Percentiles rank a stretch among this genome's conserved stretches.
Conservation (phyloP, 2,888 invertebrate species). For the Apoderus coryli region DNA sequence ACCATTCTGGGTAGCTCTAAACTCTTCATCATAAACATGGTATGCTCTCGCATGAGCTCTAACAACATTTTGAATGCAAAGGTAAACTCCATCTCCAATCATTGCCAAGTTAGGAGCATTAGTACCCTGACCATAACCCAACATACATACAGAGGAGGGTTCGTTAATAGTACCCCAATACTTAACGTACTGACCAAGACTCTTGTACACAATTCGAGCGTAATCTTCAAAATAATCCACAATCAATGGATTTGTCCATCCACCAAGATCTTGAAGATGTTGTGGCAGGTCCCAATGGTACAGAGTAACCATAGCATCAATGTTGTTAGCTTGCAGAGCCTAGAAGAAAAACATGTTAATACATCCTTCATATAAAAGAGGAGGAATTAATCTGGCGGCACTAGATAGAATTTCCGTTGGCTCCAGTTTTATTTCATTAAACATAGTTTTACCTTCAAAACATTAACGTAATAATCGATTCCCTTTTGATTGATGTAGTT, state of each 20-base stretch:
- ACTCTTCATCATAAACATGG: slow-evolving; percentile 11
- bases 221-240: slow-evolving; percentile 44
- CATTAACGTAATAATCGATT: slow-evolving; percentile 1
- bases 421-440: no score
- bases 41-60: slow-evolving; percentile 12
- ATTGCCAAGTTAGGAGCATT: slow-evolving; percentile 8
- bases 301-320: slow-evolving; percentile 42
- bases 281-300: slow-evolving; percentile 53
- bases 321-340: slow-evolving; percentile 19
- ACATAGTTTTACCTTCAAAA: no score
- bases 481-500: neutral
- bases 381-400: no score
- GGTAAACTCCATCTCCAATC: slow-evolving; percentile 9
- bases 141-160: slow-evolving; percentile 8
- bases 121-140: slow-evolving; percentile 11
- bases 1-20: slow-evolving; percentile 9
- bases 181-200: slow-evolving; percentile 30
- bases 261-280: slow-evolving; percentile 36
- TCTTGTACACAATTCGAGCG: slow-evolving; percentile 34
- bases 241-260: slow-evolving; percentile 47
- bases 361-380: no score
- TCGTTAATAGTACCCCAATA: slow-evolving; percentile 15
- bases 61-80: slow-evolving; percentile 8
- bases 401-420: no score
- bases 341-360: no score